A percentile compares a stretch with the other conserved stretches of the same genome.
These are phyloP conservation scores for Suncus etruscus DNA, from an alignment of 2,113 vertebrate species.

Conservation along the genomic window DNA sequence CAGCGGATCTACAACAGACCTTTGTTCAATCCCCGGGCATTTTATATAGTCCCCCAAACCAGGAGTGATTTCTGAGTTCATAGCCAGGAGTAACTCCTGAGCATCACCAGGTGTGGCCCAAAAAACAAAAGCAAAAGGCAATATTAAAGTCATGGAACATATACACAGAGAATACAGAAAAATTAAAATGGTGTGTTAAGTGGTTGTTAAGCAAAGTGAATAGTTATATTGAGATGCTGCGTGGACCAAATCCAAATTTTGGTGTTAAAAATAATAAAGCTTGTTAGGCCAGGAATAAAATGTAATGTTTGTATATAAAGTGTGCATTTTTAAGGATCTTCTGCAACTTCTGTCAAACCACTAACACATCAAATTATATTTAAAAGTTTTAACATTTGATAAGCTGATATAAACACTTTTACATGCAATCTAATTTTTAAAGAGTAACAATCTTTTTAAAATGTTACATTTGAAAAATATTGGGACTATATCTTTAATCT, in stretches of 20 bases:
- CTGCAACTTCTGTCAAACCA: too few species aligned
- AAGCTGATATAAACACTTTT: not conserved
- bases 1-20: too few species aligned
- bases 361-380: not conserved
- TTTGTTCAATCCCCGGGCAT: too few species aligned
- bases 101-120: too few species aligned
- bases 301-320: too few species aligned
- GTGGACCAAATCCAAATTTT: not conserved
- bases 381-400: not conserved
- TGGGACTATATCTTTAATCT: not conserved
- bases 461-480: conserved; percentile 4
- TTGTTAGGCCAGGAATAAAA: too few species aligned
- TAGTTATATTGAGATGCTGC: not conserved
- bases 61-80: too few species aligned
- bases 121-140: not conserved
- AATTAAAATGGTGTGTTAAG: not conserved
- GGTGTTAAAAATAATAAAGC: conserved; percentile 33
- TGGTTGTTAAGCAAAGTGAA: not conserved
- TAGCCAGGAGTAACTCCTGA: too few species aligned
- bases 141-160: not conserved
- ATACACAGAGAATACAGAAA: not conserved
- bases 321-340: too few species aligned
- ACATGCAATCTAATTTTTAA: too few species aligned
- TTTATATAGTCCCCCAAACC: too few species aligned
- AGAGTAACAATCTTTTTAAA: too few species aligned